Evolutionary conservation across 2,888 invertebrate species (phyloP).

Genomic region (Xestia rhomboidea): DNA sequence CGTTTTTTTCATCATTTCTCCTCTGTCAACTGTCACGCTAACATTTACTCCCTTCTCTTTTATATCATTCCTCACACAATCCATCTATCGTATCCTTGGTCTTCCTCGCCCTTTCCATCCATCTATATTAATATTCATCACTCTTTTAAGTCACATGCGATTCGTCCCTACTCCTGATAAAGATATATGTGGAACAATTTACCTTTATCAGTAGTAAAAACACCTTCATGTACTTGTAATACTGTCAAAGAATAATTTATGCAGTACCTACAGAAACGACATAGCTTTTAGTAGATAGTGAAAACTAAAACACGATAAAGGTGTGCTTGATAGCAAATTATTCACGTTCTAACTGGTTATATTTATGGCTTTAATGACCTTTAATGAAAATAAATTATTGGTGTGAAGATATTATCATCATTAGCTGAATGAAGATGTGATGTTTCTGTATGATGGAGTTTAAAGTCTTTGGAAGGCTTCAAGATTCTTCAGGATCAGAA

Average conservation of each 20-base stretch:
- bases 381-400: constrained; percentile 13
- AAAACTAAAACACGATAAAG: constrained; percentile 41
- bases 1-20: too few relatives aligned
- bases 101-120: too few relatives aligned
- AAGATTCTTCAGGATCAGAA: neutral
- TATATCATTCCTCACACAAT: too few relatives aligned
- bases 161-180: too few relatives aligned
- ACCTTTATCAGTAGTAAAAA: neutral
- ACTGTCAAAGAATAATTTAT: constrained; percentile 30
- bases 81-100: too few relatives aligned
- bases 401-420: neutral
- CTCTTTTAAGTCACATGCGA: too few relatives aligned
- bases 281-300: constrained; percentile 9
- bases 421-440: neutral
- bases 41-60: too few relatives aligned
- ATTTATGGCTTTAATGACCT: constrained; percentile 14
- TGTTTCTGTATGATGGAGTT: neutral
- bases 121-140: too few relatives aligned
- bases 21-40: too few relatives aligned
- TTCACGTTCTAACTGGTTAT: constrained; percentile 32
- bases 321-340: constrained; percentile 8
- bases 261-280: constrained; percentile 1
- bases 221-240: neutral
- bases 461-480: neutral
- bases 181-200: neutral